Conservation (phyloP, 2,888 invertebrate species). For the Cabera pusaria region DNA sequence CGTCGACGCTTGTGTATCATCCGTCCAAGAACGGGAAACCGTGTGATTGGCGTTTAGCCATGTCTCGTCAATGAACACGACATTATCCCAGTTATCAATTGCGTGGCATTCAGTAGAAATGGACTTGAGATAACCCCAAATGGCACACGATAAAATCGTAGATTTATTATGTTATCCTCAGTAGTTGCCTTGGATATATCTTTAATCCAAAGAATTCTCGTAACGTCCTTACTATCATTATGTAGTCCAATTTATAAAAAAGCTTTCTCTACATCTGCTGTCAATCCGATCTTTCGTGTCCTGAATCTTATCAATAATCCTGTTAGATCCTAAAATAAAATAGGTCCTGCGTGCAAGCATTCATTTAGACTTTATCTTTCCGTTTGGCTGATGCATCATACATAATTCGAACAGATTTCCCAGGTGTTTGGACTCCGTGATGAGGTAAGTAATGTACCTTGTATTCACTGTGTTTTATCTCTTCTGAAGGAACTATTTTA, state of each 20-base stretch:
- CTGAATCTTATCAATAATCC: conserved; percentile 32
- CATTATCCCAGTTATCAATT: too few species aligned
- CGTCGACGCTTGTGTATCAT: too few species aligned
- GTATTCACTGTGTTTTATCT: background rate
- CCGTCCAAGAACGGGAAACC: too few species aligned
- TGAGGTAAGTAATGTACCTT: conserved; percentile 29
- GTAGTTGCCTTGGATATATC: conserved; percentile 2
- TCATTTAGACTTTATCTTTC: conserved; percentile 29
- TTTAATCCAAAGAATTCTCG: conserved; percentile 32
- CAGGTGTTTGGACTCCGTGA: conserved; percentile 16
- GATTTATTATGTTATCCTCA: conserved; percentile 17
- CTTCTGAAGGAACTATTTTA: background rate
- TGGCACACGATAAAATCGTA: conserved; percentile 20
- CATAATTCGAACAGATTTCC: conserved; percentile 14
- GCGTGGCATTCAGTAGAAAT: conserved; percentile 13
- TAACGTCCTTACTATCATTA: conserved; percentile 28
- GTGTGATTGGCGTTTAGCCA: too few species aligned
- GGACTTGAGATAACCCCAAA: conserved; percentile 12
- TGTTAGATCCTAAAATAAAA: conserved; percentile 33
- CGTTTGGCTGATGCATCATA: conserved; percentile 30
- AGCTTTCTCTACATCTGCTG: conserved; percentile 37
- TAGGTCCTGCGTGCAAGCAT: conserved; percentile 32
- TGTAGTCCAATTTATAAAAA: conserved; percentile 35
- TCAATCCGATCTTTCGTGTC: conserved; percentile 21
- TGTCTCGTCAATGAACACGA: too few species aligned